These are phyloP conservation scores for Atlantisia rogersi DNA, from an alignment of 2,113 vertebrate genomes.

Conservation along the genomic window DNA sequence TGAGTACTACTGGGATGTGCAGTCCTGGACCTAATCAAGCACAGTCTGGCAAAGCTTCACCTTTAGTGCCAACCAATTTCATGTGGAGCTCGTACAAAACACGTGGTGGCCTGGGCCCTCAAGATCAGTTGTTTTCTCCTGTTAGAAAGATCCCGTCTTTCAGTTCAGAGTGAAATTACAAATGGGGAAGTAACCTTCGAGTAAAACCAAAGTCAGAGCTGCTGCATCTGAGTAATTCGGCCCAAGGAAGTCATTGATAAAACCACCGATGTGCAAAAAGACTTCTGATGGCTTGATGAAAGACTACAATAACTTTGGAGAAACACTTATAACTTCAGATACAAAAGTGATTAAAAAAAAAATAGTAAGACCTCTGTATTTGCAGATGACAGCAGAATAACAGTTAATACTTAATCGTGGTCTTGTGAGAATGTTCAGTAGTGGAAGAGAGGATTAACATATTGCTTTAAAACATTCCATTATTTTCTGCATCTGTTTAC, in stretches of 20 bases:
- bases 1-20: no score
- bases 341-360: slow-evolving; percentile 5
- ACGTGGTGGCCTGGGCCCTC: neutral
- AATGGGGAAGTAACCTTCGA: neutral
- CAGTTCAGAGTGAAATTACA: neutral
- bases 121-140: neutral
- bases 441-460: slow-evolving; percentile 81
- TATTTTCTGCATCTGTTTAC: slow-evolving; percentile 85
- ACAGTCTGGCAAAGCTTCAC: neutral
- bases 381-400: slow-evolving; percentile 72
- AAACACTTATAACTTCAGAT: neutral
- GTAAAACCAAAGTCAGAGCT: neutral
- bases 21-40: neutral
- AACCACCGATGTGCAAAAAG: neutral
- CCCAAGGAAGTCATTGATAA: neutral
- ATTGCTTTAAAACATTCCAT: slow-evolving; percentile 85
- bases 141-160: neutral
- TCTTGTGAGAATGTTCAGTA: slow-evolving; percentile 79
- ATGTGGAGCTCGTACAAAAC: neutral
- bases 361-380: slow-evolving; percentile 52
- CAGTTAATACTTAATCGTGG: slow-evolving; percentile 76
- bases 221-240: neutral
- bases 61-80: neutral
- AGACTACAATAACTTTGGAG: neutral
- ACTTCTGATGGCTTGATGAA: neutral